Conservation (phyloP, 2,888 invertebrate species). For the Actias luna region DNA sequence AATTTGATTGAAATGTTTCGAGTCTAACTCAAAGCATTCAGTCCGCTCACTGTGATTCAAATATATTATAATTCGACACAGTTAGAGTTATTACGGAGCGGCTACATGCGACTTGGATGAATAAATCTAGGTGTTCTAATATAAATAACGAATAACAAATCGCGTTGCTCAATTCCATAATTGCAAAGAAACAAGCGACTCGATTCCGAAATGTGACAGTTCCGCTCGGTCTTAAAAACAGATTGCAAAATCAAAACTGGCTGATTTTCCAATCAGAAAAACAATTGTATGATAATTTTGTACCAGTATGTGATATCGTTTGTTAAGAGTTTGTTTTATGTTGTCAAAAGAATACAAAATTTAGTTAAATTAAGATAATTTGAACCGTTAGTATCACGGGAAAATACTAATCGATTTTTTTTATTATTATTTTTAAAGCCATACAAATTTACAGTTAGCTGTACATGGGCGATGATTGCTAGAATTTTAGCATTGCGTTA, state of each 20-base stretch:
- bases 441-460: too few species aligned
- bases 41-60: background rate
- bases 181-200: conserved; percentile 56
- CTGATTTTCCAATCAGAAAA: conserved; percentile 7
- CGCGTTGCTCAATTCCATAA: conserved; percentile 47
- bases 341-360: background rate
- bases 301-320: background rate
- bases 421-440: too few species aligned
- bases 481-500: background rate
- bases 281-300: conserved; percentile 4
- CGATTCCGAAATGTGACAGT: conserved; percentile 53
- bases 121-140: conserved; percentile 25
- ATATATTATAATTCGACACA: background rate
- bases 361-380: too few species aligned
- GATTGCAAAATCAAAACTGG: background rate
- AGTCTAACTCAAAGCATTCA: too few species aligned
- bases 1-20: too few species aligned
- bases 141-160: conserved; percentile 56
- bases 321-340: background rate
- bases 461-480: background rate
- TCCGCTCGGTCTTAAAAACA: conserved; percentile 10
- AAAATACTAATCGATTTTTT: too few species aligned
- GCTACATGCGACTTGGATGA: background rate
- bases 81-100: background rate
- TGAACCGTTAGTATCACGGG: too few species aligned